These are phyloP conservation scores for Bucorvus abyssinicus DNA, from an alignment of 2,797 vertebrate species.

Conservation along the genomic window DNA sequence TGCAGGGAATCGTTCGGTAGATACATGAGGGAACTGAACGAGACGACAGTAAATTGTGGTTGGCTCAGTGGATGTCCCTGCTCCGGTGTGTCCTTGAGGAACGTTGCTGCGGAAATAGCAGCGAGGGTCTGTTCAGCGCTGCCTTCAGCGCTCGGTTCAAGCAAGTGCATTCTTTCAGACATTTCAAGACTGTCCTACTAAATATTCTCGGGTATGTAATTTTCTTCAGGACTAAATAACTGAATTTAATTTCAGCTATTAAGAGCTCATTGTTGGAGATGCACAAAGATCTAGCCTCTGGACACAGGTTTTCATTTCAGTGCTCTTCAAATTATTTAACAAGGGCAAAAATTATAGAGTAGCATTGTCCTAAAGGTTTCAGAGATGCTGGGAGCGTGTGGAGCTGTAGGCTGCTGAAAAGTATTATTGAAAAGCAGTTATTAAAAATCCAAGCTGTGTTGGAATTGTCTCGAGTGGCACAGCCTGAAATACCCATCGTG, in stretches of 20 bases:
- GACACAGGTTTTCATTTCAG: neutral
- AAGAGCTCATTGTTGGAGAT: neutral
- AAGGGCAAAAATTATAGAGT: neutral
- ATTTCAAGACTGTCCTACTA: neutral
- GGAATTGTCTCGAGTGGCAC: neutral
- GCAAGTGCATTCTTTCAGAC: neutral
- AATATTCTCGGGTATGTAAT: neutral
- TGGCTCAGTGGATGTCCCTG: neutral
- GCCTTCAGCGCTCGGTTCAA: neutral
- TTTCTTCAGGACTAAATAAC: neutral
- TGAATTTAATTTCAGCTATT: slow-evolving; percentile 27
- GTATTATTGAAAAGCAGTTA: neutral
- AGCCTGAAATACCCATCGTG: neutral
- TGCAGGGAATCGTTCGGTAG: neutral
- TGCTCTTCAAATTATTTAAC: neutral
- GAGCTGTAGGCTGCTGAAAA: neutral
- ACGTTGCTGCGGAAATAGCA: neutral
- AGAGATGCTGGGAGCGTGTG: neutral
- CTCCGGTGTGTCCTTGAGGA: slow-evolving; percentile 30
- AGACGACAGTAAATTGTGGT: neutral
- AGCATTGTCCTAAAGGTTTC: neutral
- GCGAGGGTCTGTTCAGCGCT: neutral
- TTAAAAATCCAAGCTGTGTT: neutral
- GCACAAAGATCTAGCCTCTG: neutral
- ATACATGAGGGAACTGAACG: neutral